Evolutionary conservation across 1,140 invertebrate species (phyloP).

Genomic region (Drosophila lacteicornis): DNA sequence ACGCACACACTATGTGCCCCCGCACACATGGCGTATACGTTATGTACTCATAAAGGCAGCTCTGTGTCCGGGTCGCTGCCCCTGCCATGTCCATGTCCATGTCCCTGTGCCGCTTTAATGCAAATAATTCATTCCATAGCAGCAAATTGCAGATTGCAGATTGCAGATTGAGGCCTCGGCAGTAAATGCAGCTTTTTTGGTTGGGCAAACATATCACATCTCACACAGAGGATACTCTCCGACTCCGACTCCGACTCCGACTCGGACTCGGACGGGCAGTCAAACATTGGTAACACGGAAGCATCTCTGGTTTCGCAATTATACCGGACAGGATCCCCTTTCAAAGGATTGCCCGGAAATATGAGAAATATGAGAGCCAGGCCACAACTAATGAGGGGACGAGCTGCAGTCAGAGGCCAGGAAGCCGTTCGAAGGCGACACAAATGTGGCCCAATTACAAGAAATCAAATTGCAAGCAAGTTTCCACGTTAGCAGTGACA

Average conservation of each 20-base stretch:
- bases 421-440: not conserved
- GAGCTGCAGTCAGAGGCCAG: not conserved
- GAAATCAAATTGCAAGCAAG: not conserved
- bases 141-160: slow-evolving; percentile 18
- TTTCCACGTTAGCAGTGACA: no score
- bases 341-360: slow-evolving; percentile 14
- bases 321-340: not conserved
- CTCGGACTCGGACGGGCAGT: not conserved
- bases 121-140: slow-evolving; percentile 72
- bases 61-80: slow-evolving; percentile 1
- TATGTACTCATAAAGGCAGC: slow-evolving; percentile 12
- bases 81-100: not conserved
- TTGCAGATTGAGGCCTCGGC: slow-evolving; percentile 24
- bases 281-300: not conserved
- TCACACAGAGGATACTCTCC: not conserved
- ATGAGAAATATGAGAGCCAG: slow-evolving; percentile 3
- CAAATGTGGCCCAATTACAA: not conserved
- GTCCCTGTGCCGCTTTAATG: slow-evolving; percentile 19
- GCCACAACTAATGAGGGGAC: not conserved
- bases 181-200: not conserved
- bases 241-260: not conserved
- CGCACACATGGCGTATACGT: slow-evolving; percentile 6
- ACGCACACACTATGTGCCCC: slow-evolving; percentile 13
- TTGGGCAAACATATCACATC: slow-evolving; percentile 1
- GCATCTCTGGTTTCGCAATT: slow-evolving; percentile 10